Percentiles rank a stretch among this genome's conserved stretches.
Evolutionary conservation across 2,113 vertebrate species (phyloP).

Genomic region (Notothenia rossii): DNA sequence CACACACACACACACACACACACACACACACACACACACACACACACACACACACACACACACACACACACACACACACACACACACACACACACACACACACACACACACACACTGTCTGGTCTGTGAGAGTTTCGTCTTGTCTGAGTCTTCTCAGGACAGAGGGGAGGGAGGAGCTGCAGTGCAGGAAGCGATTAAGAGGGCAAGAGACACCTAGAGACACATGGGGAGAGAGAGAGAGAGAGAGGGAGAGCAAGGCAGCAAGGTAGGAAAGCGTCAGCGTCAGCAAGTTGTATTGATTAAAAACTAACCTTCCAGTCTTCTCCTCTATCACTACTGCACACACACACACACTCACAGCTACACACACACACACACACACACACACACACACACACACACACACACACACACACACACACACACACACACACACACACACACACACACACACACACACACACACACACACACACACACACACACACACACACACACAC

Average conservation of each 20-base stretch:
- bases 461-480: too few relatives aligned
- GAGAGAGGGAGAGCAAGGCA: too few relatives aligned
- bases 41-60: too few relatives aligned
- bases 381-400: slow-evolving; percentile 32
- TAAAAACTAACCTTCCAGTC: slow-evolving; percentile 99
- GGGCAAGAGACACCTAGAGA: slow-evolving; percentile 57
- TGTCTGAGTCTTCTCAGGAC: slow-evolving; percentile 87
- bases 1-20: slow-evolving; percentile 25
- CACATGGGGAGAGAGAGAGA: slow-evolving; percentile 65
- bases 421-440: too few relatives aligned
- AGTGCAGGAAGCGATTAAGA: slow-evolving; percentile 64
- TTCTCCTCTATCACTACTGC: slow-evolving; percentile 91
- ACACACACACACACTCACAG: slow-evolving; percentile 44
- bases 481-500: too few relatives aligned
- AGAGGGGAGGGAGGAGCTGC: slow-evolving; percentile 73
- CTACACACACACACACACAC: too few relatives aligned
- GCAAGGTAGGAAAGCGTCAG: slow-evolving; percentile 88
- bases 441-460: too few relatives aligned
- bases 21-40: too few relatives aligned
- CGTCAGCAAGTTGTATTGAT: slow-evolving; percentile 99
- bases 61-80: too few relatives aligned
- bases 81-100: too few relatives aligned
- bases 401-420: too few relatives aligned
- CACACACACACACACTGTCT: slow-evolving; percentile 24
- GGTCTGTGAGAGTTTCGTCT: slow-evolving; percentile 84